Conservation (phyloP, 2,797 vertebrate species). For the Sebastes matsubarae region DNA sequence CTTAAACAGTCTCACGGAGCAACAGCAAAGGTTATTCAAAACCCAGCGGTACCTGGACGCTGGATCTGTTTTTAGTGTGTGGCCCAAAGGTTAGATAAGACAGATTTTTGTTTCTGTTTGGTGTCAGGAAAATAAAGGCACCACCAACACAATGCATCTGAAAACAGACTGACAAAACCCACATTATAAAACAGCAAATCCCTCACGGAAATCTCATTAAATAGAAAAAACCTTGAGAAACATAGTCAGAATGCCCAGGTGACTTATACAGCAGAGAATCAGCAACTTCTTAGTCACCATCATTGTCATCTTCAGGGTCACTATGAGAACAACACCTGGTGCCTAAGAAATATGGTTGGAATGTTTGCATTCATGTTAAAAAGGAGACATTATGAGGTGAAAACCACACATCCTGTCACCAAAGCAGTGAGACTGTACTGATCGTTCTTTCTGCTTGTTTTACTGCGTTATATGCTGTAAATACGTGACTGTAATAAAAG, state of each 20-base stretch:
- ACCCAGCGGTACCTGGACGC: conserved; percentile 46
- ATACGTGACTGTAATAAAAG: neutral
- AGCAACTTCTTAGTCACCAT: neutral
- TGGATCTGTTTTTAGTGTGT: conserved; percentile 59
- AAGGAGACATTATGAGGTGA: neutral
- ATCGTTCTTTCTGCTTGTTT: neutral
- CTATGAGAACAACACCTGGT: neutral
- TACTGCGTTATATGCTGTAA: neutral
- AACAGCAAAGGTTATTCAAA: conserved; percentile 64
- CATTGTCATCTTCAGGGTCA: neutral
- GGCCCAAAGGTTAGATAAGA: conserved; percentile 52
- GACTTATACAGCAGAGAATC: neutral
- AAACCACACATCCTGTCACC: neutral
- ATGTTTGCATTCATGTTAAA: neutral
- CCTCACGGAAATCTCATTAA: neutral
- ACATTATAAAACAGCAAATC: neutral
- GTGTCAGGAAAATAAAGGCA: conserved; percentile 24
- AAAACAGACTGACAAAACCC: neutral
- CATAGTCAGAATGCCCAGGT: neutral
- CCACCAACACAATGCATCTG: conserved; percentile 3
- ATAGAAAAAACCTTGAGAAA: neutral
- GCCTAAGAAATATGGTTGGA: neutral
- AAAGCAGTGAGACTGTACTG: neutral
- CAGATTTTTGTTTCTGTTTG: conserved; percentile 27
- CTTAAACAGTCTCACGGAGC: conserved; percentile 42